A percentile compares a stretch with the other conserved stretches of the same genome.
These are phyloP conservation scores for Busseola fusca DNA, from an alignment of 2,888 invertebrate species.

Conservation along the genomic window DNA sequence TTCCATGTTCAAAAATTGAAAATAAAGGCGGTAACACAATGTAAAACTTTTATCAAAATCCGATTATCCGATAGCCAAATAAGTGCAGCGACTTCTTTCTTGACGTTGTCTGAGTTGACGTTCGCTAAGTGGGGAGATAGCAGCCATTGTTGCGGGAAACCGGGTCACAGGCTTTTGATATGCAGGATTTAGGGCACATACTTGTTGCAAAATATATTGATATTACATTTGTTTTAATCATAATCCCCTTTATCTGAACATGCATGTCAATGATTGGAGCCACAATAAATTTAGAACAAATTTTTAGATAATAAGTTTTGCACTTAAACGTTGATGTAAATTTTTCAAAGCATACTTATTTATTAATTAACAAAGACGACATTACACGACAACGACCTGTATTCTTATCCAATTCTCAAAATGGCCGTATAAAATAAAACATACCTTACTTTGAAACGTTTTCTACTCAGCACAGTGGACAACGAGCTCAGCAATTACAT, in stretches of 20 bases:
- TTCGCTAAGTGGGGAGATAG: constrained; percentile 68
- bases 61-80: constrained; percentile 64
- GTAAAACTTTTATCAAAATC: constrained; percentile 58
- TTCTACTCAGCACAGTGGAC: neutral
- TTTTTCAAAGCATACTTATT: neutral
- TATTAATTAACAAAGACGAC: neutral
- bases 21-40: constrained; percentile 21
- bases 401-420: neutral
- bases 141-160: constrained; percentile 65
- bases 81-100: constrained; percentile 64
- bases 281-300: neutral
- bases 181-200: constrained; percentile 62
- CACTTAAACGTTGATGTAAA: neutral
- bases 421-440: neutral
- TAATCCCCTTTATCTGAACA: constrained; percentile 28
- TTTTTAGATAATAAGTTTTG: neutral
- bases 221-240: constrained; percentile 39
- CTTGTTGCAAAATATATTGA: constrained; percentile 48
- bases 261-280: neutral
- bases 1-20: constrained; percentile 12
- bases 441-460: neutral
- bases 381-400: neutral
- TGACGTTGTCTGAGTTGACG: constrained; percentile 58
- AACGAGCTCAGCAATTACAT: constrained; percentile 43
- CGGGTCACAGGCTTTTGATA: constrained; percentile 67